Evolutionary conservation across 64 coral and sea anemone genomes (phyloP).

Genomic region (Dendrophyllia cribrosa): DNA sequence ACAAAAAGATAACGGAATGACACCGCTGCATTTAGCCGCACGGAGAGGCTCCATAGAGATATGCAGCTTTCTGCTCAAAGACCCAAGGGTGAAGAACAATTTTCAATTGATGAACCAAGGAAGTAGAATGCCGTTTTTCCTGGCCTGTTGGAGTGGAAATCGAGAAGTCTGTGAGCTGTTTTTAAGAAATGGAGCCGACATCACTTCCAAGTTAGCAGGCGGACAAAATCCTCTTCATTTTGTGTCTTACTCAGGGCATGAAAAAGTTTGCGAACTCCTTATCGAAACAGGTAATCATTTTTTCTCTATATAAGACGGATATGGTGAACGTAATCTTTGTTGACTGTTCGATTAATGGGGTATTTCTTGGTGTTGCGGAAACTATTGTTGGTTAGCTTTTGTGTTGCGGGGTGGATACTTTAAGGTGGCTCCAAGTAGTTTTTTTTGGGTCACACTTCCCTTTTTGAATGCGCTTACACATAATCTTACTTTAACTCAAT

Average conservation of each 20-base stretch:
- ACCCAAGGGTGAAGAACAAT: background rate
- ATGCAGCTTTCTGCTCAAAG: slow-evolving; percentile 20
- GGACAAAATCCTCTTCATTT: background rate
- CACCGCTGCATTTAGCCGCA: slow-evolving; percentile 57
- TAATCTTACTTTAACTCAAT: too few relatives aligned
- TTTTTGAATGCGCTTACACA: too few relatives aligned
- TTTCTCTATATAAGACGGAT: background rate
- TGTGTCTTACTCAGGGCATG: background rate
- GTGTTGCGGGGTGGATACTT: too few relatives aligned
- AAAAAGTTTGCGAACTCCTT: background rate
- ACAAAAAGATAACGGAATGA: background rate
- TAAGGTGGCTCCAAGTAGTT: too few relatives aligned
- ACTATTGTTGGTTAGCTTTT: too few relatives aligned
- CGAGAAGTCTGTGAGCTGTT: slow-evolving; percentile 23
- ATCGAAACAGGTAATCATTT: background rate
- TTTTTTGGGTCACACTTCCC: too few relatives aligned
- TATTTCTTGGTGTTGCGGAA: too few relatives aligned
- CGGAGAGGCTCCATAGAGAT: slow-evolving; percentile 27
- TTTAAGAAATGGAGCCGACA: background rate
- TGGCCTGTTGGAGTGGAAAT: slow-evolving; percentile 5
- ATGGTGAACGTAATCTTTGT: too few relatives aligned
- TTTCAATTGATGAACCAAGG: background rate
- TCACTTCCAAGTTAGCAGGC: background rate
- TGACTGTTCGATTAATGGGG: background rate
- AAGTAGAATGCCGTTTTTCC: background rate